Evolutionary conservation across 2,888 invertebrate species (phyloP), one percentile per base, ranked within the genome.

Genomic region (Penaeus monodon): DNA sequence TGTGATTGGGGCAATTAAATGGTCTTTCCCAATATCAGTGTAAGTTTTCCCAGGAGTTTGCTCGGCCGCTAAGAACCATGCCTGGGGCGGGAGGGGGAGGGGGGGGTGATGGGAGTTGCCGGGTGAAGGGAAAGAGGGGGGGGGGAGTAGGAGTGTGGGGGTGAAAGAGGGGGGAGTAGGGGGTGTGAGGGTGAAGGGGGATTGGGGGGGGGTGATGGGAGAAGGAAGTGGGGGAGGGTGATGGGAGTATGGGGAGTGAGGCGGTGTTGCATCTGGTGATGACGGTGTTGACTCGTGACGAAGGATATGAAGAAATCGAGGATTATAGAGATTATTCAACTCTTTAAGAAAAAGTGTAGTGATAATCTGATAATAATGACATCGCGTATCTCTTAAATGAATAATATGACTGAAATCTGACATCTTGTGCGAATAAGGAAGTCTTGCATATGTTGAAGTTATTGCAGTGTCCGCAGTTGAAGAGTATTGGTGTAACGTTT

Each of bases 1-100:
- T 76, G 76, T 76, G 76, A 76, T 76, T 76, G 76, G 44, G 76
- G 20, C 76, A 78, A 78, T 78, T 78, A 78, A 78, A 78, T 29
- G 49, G 33, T 76, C 78, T 49, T 78, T 78, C 63, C 78, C 78
- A 78, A 78, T 49, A 78, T 49, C 76, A 49, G 49, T 57, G 63
- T 57, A 33, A 78, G 78, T 78, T 78, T 78, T 76, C 76, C 29
- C 33, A 24, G 17, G 78, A 78, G 78, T 78, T 78, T 78, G 78
- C 44, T 27, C 27, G 78, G 24, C n/a, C 49, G 49, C 24, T 44
- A 49, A 29, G 63, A 38, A 78, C 49, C 38, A 29, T n/a, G 24
- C 29, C 8, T 4, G 76, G 76, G 0, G 20, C 20, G 14, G 20
- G 3, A 24, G 10, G 44, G 63, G 78, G 38, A 27, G 38, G 68